Percentiles rank a stretch among this genome's conserved stretches.
Evolutionary conservation across 1,140 invertebrate genomes (phyloP).

Genomic region (Drosophila micromelanica): DNA sequence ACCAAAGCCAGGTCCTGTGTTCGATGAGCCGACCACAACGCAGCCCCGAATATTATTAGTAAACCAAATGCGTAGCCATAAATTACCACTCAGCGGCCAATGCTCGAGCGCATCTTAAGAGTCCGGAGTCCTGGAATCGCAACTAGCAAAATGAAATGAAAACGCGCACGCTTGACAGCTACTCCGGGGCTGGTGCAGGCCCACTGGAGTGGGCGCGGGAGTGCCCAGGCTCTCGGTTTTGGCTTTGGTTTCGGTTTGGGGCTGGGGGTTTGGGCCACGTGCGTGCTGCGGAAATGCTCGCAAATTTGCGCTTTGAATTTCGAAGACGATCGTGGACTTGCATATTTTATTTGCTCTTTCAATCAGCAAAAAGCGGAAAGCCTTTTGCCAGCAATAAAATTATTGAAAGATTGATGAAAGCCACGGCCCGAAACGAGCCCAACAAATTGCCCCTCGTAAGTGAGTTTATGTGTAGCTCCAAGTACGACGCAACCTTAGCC

Average conservation of each 20-base stretch:
- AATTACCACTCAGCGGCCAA: slow-evolving; percentile 72
- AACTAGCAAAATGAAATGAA: slow-evolving; percentile 60
- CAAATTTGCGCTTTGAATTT: slow-evolving; percentile 76
- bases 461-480: slow-evolving; percentile 35
- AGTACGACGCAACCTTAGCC: not conserved
- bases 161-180: slow-evolving; percentile 53
- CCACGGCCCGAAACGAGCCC: slow-evolving; percentile 2
- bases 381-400: slow-evolving; percentile 44
- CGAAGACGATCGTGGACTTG: slow-evolving; percentile 61
- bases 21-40: slow-evolving; percentile 18
- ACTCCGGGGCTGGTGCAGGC: slow-evolving; percentile 18
- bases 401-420: slow-evolving; percentile 53
- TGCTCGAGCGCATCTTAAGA: slow-evolving; percentile 67
- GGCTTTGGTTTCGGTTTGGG: not conserved
- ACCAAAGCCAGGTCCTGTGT: not conserved
- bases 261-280: slow-evolving; percentile 22
- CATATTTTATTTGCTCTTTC: slow-evolving; percentile 76
- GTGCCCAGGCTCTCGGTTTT: not conserved
- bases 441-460: slow-evolving; percentile 32
- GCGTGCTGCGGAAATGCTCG: slow-evolving; percentile 68
- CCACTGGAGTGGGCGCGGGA: not conserved
- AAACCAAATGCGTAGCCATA: slow-evolving; percentile 81
- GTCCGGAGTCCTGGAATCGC: slow-evolving; percentile 10
- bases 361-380: slow-evolving; percentile 64
- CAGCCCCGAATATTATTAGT: slow-evolving; percentile 64